Percentiles rank a stretch among this genome's conserved stretches.
Conservation (phyloP, 2,113 vertebrate species). For the Manacus vitellinus region DNA sequence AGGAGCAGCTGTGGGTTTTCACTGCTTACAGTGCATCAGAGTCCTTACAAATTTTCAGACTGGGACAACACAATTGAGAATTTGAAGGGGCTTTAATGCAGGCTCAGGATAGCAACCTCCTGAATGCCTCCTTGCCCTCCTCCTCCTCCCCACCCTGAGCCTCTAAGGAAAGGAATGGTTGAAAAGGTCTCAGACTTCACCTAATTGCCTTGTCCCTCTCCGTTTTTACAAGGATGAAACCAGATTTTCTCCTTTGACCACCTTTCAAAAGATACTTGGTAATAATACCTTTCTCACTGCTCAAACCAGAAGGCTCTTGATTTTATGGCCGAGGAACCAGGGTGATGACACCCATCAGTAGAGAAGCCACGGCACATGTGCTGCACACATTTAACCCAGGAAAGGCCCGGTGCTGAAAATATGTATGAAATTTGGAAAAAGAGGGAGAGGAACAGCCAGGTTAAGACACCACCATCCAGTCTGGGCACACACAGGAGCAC, state of each 20-base stretch:
- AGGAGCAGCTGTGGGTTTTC: slow-evolving; percentile 6
- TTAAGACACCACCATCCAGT: not conserved
- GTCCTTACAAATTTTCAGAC: not conserved
- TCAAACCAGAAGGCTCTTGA: not conserved
- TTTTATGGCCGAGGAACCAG: not conserved
- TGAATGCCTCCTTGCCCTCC: not conserved
- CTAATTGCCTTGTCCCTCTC: not conserved
- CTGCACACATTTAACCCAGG: not conserved
- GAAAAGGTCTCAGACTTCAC: not conserved
- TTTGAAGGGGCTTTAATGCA: not conserved
- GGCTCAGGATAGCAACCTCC: not conserved
- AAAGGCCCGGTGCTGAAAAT: not conserved
- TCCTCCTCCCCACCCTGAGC: not conserved
- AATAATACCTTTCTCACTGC: not conserved
- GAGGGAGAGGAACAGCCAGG: not conserved
- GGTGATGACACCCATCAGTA: not conserved
- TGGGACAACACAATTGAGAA: not conserved
- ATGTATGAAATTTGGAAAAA: not conserved
- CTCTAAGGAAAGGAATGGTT: not conserved
- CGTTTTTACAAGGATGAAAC: not conserved
- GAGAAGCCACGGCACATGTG: not conserved
- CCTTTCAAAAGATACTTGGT: not conserved
- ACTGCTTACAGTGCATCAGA: not conserved
- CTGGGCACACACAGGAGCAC: not conserved
- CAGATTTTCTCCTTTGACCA: not conserved